Evolutionary conservation across 2,797 vertebrate genomes (phyloP), one percentile per base, ranked within the genome.

Genomic region (Thunnus albacares): DNA sequence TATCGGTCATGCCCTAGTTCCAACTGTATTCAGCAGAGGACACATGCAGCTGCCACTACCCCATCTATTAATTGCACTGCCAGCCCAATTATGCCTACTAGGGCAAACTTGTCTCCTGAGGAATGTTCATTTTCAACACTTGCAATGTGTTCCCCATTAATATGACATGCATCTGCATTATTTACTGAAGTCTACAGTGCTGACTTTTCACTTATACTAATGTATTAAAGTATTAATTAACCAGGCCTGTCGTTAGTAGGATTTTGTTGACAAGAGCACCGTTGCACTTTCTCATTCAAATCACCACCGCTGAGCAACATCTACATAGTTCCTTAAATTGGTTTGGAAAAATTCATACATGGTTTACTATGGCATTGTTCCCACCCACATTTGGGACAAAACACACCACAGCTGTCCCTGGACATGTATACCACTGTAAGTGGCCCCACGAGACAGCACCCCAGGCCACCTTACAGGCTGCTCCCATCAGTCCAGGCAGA

Each of bases 181-280:
- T 80, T 69, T 59, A 66, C 41, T 81, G 38, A 73, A 70, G 76
- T 56, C 59, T 41, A 70, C 33, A 77, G 45, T 60, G 75, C 81
- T 81, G 82, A 89, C 78, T 85, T 85, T 79, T 74, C 82, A 75
- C 73, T 78, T 64, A 81, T 41, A 66, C 76, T 85, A 81, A 87
- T 81, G 73, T 38, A 38, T 38, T 11, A 11, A 38, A 38, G 69
- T 72, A 72, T 77, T 82, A 83, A 83, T 86, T 84, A 83, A 68
- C 41, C 45, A 64, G 62, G 53, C 35, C 55, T 55, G 73, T 71
- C 66, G 65, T 81, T 63, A 53, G 57, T 15, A 17, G 47, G 20
- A 61, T 30, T 73, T 47, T 84, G 75, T 77, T 60, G 73, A 87
- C 72, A 82, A 43, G 64, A 56, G 30, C 75, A 58, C 41, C 41